Conservation (phyloP, 2,797 vertebrate genomes). For the Sebastes minor region DNA sequence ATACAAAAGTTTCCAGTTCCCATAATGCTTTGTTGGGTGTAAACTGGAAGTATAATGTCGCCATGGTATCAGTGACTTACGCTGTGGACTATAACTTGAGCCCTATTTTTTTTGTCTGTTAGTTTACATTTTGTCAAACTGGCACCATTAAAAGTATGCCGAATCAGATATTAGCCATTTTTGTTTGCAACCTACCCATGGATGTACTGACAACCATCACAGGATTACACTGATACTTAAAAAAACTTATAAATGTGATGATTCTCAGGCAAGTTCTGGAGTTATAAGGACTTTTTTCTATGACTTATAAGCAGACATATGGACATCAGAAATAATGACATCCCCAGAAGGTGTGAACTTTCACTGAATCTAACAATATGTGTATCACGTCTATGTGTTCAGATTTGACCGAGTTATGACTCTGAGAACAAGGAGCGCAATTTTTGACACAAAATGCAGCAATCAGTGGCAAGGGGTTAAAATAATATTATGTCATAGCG, state of each 20-base stretch:
- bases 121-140: background rate
- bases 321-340: background rate
- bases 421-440: background rate
- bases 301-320: background rate
- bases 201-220: no score
- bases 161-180: background rate
- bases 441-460: background rate
- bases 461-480: background rate
- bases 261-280: no score
- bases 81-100: background rate
- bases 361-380: background rate
- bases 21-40: background rate
- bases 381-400: no score
- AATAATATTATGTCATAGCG: background rate
- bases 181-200: background rate
- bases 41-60: background rate
- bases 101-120: background rate
- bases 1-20: background rate
- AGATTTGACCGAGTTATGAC: background rate
- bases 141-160: no score
- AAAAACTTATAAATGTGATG: no score
- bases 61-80: background rate
- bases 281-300: background rate
- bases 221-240: no score
- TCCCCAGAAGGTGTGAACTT: background rate